phyloP scores from a whole-genome alignment of 2,888 invertebrate genomes.

The Caenorhabditis sinica region DNA sequence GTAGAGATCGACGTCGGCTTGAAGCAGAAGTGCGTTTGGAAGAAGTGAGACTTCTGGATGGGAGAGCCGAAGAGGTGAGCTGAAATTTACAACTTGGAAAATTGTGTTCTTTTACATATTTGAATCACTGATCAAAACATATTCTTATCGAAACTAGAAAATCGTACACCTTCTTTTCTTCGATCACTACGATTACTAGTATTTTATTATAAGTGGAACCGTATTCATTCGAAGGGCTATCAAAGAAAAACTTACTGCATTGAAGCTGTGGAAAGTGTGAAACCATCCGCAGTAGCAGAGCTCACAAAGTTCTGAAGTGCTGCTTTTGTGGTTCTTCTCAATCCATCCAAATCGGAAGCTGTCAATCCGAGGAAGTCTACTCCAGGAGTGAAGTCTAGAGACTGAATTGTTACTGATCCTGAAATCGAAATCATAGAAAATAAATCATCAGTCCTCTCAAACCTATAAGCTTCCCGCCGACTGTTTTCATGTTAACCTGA shows the following conservation, averaged over 20 bases:
- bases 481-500: constrained; percentile 59
- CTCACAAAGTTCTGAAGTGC: constrained; percentile 73
- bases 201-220: constrained; percentile 17
- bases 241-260: constrained; percentile 59
- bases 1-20: constrained; percentile 76
- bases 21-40: constrained; percentile 69
- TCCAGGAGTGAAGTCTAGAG: constrained; percentile 65
- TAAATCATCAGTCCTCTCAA: background rate
- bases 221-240: background rate
- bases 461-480: constrained; percentile 65
- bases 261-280: constrained; percentile 68
- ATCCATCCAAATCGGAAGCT: constrained; percentile 71
- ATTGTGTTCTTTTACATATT: background rate
- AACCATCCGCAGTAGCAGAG: constrained; percentile 68
- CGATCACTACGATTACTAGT: background rate
- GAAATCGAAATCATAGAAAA: constrained; percentile 11
- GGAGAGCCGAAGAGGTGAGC: constrained; percentile 70
- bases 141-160: background rate
- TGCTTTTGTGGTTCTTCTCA: constrained; percentile 65
- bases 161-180: background rate
- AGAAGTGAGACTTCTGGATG: constrained; percentile 70
- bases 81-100: constrained; percentile 60
- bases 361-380: constrained; percentile 74
- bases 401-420: constrained; percentile 68
- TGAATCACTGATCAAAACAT: background rate